These are phyloP conservation scores for Morone saxatilis DNA, from an alignment of 2,113 vertebrate genomes.

Conservation along the genomic window DNA sequence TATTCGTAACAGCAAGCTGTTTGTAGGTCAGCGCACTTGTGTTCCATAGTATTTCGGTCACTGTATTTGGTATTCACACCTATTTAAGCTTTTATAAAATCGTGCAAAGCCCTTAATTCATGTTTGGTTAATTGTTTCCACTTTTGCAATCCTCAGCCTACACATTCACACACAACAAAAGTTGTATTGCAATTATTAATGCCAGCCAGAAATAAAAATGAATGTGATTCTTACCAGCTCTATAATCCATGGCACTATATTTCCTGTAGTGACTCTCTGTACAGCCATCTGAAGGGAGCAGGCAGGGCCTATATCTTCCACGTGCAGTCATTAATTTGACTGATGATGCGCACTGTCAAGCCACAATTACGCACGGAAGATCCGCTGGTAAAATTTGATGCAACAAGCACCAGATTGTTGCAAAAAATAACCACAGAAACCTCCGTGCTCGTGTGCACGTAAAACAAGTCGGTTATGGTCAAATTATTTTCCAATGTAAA, in stretches of 20 bases:
- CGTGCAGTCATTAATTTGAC: neutral
- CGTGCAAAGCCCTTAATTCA: neutral
- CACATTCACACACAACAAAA: neutral
- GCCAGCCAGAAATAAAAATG: too few relatives aligned
- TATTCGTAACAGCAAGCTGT: neutral
- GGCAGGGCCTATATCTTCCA: neutral
- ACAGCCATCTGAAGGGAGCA: neutral
- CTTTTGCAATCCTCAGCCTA: neutral
- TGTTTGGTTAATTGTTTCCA: neutral
- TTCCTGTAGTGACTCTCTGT: too few relatives aligned
- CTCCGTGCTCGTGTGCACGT: neutral
- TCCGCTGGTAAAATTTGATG: neutral
- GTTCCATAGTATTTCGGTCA: neutral
- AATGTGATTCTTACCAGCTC: neutral
- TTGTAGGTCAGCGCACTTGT: neutral
- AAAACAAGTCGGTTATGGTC: neutral
- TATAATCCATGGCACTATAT: neutral
- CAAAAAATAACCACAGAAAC: neutral
- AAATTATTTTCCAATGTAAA: neutral
- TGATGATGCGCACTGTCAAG: neutral
- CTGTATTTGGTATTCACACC: neutral
- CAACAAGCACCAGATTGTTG: neutral
- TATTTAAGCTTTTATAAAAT: neutral
- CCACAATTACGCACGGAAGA: conserved; percentile 5
- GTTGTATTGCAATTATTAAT: neutral